phyloP scores from a whole-genome alignment of 1,140 invertebrate species.

The Cydia strobilella region DNA sequence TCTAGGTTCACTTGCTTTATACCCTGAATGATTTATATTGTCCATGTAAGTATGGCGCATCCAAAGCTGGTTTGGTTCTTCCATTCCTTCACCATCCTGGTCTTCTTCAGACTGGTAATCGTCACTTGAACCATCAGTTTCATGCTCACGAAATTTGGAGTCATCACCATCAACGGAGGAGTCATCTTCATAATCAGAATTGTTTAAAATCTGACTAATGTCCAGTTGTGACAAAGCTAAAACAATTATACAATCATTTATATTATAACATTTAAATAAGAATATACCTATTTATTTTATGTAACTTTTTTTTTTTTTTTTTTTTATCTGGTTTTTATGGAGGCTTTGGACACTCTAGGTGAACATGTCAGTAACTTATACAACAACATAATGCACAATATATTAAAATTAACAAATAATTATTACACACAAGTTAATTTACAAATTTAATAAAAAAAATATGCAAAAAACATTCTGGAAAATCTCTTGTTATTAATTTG shows the following conservation, averaged over 20 bases:
- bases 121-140: not conserved
- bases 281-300: too few species aligned
- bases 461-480: too few species aligned
- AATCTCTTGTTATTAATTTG: too few species aligned
- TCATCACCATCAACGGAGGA: not conserved
- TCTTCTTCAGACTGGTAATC: not conserved
- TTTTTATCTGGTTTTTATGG: too few species aligned
- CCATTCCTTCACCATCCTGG: not conserved
- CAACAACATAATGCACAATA: too few species aligned
- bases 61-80: not conserved
- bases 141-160: not conserved
- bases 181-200: slow-evolving; percentile 7
- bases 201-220: slow-evolving; percentile 9
- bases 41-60: not conserved
- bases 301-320: too few species aligned
- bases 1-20: not conserved
- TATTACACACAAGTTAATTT: too few species aligned
- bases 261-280: too few species aligned
- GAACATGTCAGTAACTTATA: too few species aligned
- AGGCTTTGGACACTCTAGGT: too few species aligned
- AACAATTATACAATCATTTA: not conserved
- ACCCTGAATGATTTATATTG: not conserved
- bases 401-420: too few species aligned
- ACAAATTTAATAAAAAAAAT: too few species aligned
- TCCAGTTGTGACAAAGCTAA: not conserved